phyloP scores from a whole-genome alignment of 1,140 invertebrate genomes.

The Pseudomyrmex concolor region DNA sequence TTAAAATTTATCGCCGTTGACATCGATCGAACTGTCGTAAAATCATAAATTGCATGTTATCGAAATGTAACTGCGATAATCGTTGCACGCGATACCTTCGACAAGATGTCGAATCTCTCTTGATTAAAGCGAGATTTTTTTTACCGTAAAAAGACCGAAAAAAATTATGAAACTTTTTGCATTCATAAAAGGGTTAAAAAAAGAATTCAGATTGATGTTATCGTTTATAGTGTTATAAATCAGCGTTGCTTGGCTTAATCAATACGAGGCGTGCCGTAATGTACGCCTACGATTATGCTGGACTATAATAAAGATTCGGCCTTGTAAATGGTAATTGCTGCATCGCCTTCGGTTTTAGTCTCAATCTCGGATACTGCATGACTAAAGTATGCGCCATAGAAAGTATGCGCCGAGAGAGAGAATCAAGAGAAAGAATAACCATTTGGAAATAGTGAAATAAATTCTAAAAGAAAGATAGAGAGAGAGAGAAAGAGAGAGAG shows the following conservation, averaged over 20 bases:
- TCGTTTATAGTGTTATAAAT: constrained; percentile 2
- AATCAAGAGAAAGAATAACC: neutral
- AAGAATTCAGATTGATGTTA: neutral
- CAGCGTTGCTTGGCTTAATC: constrained; percentile 16
- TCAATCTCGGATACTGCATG: constrained; percentile 4
- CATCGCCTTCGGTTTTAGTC: constrained; percentile 29
- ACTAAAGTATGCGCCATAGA: constrained; percentile 2
- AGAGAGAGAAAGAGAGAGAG: neutral
- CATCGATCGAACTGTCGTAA: neutral
- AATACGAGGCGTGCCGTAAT: constrained; percentile 12
- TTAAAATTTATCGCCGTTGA: constrained; percentile 5
- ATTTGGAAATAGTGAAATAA: constrained; percentile 35
- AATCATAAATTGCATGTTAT: neutral
- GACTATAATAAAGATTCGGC: constrained; percentile 31
- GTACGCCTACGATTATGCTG: constrained; percentile 26
- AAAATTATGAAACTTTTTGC: neutral
- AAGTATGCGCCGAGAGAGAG: constrained; percentile 2
- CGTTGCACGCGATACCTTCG: neutral
- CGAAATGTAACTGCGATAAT: neutral
- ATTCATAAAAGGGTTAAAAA: neutral
- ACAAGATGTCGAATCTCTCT: neutral
- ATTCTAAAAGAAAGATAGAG: neutral
- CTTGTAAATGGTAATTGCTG: constrained; percentile 19
- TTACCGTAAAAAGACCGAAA: no score
- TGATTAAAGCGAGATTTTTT: neutral